A percentile compares a stretch with the other conserved stretches of the same genome.
Evolutionary conservation across 2,888 invertebrate species (phyloP).

Genomic region (Lobophora halterata): DNA sequence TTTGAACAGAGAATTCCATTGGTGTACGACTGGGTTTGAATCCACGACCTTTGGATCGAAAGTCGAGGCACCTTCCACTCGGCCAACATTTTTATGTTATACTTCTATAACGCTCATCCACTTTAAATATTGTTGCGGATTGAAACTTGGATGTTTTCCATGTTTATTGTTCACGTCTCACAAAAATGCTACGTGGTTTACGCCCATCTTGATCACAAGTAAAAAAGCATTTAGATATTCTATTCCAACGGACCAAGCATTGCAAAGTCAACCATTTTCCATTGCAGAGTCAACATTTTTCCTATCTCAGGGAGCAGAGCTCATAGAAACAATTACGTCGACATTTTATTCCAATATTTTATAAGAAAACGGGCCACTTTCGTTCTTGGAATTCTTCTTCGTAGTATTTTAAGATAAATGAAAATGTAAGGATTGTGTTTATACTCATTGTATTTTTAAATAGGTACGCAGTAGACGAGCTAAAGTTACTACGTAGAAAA

Average conservation of each 20-base stretch:
- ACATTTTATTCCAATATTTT: slow-evolving; percentile 39
- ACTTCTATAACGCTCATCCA: too few relatives aligned
- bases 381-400: slow-evolving; percentile 15
- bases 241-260: slow-evolving; percentile 31
- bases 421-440: too few relatives aligned
- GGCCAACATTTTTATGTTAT: too few relatives aligned
- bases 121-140: too few relatives aligned
- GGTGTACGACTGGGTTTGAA: too few relatives aligned
- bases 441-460: too few relatives aligned
- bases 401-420: slow-evolving; percentile 15
- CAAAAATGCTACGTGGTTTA: slow-evolving; percentile 28
- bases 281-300: slow-evolving; percentile 31
- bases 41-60: too few relatives aligned
- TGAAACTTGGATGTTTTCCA: too few relatives aligned
- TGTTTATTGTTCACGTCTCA: slow-evolving; percentile 13
- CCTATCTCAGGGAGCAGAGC: slow-evolving; percentile 40
- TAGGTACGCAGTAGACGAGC: too few relatives aligned
- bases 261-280: slow-evolving; percentile 34
- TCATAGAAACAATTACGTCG: slow-evolving; percentile 44
- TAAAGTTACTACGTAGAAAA: too few relatives aligned
- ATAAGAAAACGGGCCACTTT: slow-evolving; percentile 21
- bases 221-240: slow-evolving; percentile 34
- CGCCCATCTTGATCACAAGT: slow-evolving; percentile 22
- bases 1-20: too few relatives aligned
- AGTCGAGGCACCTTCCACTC: too few relatives aligned